Base-by-base conservation (phyloP, 2,888 invertebrate genomes). In the Lepeophtheirus nordmannii region DNA sequence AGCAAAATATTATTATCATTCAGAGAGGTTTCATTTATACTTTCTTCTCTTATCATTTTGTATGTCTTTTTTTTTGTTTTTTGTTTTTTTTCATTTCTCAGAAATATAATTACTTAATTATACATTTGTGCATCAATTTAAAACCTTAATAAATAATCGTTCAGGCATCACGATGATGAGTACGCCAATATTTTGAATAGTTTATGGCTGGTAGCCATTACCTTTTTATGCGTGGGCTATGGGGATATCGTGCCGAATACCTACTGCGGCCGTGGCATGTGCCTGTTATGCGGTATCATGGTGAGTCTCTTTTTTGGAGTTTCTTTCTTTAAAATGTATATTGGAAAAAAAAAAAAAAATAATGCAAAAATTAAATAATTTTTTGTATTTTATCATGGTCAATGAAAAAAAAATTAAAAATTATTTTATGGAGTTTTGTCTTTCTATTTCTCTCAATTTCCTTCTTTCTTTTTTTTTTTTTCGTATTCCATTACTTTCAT, bases 151-250 rank as follows among this genome's bases (percentile, higher is more conserved):
- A 22, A 23, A 23, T 57, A 23, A 22, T 57, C 30, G 30, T 30
- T 58, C 76, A 94, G 94, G 83, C 91, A 91, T 82, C 93, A 94
- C 81, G 94, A 94, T 76, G 89, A 89, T 80, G 91, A 92, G 80
- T 94, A 94, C 80, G 92, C 91, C 78, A 96, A 96, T 81, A 86
- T 96, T 76, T 84, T 92, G 78, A 97, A 97, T 82, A 92, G 96
- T 75, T 93, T 98, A 90, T 98, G 97, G 97, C 85, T 98, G 80
- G 96, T 97, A 78, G 94, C 97, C 75, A 97, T 98, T 77, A 98
- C 97, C 74, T 98, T 98, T 83, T 86, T 98, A 77, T 94, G 96
- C 80, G 94, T 98, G 76, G 98, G 98, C 78, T 98, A 97, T 81
- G 97, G 97, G 76, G 97, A 94, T 81, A 93, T 96, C 78, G 96